Conservation (phyloP, 2,113 vertebrate genomes). For the Pavo muticus region DNA sequence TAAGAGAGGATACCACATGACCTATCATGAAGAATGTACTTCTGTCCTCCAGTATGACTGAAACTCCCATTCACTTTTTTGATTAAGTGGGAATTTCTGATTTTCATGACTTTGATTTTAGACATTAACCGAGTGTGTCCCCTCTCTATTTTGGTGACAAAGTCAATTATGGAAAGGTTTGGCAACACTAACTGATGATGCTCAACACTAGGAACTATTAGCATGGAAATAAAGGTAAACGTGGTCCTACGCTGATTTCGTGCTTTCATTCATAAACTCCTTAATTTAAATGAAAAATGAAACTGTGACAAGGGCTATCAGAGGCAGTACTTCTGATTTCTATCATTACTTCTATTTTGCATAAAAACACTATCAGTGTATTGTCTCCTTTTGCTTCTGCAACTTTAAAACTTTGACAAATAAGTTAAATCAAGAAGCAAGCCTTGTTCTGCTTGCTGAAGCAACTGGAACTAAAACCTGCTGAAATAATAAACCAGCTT, state of each 20-base stretch:
- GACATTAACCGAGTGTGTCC: neutral
- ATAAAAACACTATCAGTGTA: neutral
- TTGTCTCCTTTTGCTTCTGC: neutral
- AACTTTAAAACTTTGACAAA: neutral
- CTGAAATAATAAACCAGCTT: neutral
- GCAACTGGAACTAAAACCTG: conserved; percentile 23
- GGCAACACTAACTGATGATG: neutral
- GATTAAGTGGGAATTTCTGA: neutral
- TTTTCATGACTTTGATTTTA: neutral
- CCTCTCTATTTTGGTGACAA: neutral
- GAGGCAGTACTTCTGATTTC: neutral
- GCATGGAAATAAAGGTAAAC: neutral
- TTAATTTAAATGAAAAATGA: neutral
- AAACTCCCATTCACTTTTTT: neutral
- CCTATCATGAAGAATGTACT: neutral
- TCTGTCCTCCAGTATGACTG: neutral
- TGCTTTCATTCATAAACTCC: neutral
- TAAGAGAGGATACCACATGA: neutral
- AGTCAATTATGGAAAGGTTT: neutral
- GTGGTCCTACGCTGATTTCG: neutral
- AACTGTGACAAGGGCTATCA: neutral
- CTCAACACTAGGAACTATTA: neutral
- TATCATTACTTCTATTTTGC: neutral
- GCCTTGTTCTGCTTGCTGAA: neutral
- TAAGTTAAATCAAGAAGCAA: neutral